Evolutionary conservation across 2,797 vertebrate species (phyloP), one percentile per base, ranked within the genome.

Genomic region (Rhadinocentrus ornatus): DNA sequence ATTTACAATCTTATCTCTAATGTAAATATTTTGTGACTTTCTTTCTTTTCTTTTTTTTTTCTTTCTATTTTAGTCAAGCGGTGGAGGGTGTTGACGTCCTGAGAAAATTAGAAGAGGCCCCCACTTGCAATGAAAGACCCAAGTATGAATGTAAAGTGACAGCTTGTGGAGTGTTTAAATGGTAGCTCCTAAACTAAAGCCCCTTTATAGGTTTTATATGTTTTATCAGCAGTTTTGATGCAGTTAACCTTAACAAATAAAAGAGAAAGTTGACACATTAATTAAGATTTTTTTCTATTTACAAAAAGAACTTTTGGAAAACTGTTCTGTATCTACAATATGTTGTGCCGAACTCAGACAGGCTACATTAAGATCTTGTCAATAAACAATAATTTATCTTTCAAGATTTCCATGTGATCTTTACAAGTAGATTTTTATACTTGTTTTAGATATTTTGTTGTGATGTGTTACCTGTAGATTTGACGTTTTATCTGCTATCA

Each of bases 61-160:
- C 65, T 75, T 4, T 62, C 83, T 85, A 18, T 71, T 78, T 3
- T 64, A 97, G 97, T 77, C 94, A 96, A 84, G 57, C 96, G 57
- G 89, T 96, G 6, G 95, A 98, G 91, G 97, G 96, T 77, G 93
- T 89, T 0, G 88, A 96, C 0, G 91, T 95, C 71, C 95, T 99
- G 55, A 90, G 82, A 80, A 93, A 80, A 76, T 71, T 97, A 71
- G 96, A 98, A 88, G 86, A 71, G 0, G 77, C 92, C 26, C 82
- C 86, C 26, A 96, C 95, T 1, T 89, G 78, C 79, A 96, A 96
- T 0, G 95, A 96, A 90, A 95, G 95, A 78, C 96, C 96, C 41
- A 77, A 75, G 16, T 64, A 88, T 72, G 82, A 91, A n/a, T 98
- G 96, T 85, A 92, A 74, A 90, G 90, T 97, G 75, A 69, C 44